These are phyloP conservation scores for Tetragnatha montana DNA, from an alignment of 2,888 invertebrate species.

Conservation along the genomic window DNA sequence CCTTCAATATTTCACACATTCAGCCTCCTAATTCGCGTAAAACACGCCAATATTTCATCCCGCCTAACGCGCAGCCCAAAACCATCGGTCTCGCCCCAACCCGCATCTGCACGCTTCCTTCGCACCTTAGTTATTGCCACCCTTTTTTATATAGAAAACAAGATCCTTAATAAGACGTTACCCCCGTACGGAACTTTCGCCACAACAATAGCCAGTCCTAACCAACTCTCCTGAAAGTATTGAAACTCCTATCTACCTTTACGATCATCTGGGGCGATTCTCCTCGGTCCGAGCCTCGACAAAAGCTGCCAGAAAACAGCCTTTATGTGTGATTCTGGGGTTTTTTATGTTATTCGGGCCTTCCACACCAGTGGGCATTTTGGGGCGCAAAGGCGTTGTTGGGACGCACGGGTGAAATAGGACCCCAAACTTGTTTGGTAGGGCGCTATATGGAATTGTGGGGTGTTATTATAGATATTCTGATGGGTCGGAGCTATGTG, in stretches of 20 bases:
- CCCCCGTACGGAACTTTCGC: neutral
- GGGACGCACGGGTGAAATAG: conserved; percentile 35
- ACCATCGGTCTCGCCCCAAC: neutral
- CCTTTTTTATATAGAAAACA: neutral
- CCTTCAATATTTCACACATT: too few species aligned
- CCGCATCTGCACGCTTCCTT: neutral
- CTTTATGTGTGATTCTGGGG: conserved; percentile 12
- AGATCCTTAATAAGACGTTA: neutral
- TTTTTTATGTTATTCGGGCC: neutral
- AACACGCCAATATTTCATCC: too few species aligned
- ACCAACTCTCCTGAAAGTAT: neutral
- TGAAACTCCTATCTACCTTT: conserved; percentile 3
- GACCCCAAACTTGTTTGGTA: conserved; percentile 32
- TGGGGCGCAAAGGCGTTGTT: conserved; percentile 40
- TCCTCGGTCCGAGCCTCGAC: conserved; percentile 4
- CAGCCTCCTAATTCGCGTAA: too few species aligned
- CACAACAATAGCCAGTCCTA: neutral
- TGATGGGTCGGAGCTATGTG: conserved; percentile 27
- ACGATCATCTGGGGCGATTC: neutral
- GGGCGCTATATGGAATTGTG: conserved; percentile 16
- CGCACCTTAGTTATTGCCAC: neutral
- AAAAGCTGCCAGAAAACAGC: conserved; percentile 32
- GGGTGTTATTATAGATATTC: conserved; percentile 12
- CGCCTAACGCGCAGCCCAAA: neutral
- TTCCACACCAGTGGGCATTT: neutral